Conservation (phyloP, 2,797 vertebrate genomes). For the Pangasius djambal region DNA sequence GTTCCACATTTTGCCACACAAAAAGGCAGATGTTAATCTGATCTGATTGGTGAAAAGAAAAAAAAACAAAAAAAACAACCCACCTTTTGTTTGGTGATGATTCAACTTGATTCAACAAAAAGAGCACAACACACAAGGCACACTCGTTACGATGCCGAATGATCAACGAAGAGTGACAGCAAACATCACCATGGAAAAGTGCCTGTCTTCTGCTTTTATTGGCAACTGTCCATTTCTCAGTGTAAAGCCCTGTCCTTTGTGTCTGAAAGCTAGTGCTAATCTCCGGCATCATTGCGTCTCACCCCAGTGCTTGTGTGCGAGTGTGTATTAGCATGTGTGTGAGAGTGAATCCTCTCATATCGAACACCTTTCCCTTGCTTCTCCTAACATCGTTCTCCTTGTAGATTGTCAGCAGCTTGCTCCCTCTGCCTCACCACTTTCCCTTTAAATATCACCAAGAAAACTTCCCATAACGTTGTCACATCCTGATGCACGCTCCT, state of each 20-base stretch:
- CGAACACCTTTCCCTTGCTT: slow-evolving; percentile 49
- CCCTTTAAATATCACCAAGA: slow-evolving; percentile 71
- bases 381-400: slow-evolving; percentile 54
- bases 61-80: neutral
- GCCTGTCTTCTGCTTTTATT: slow-evolving; percentile 76
- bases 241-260: slow-evolving; percentile 81
- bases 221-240: slow-evolving; percentile 64
- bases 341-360: slow-evolving; percentile 56
- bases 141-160: slow-evolving; percentile 57
- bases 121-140: slow-evolving; percentile 71
- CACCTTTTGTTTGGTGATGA: slow-evolving; percentile 62
- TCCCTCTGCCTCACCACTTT: slow-evolving; percentile 61
- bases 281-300: slow-evolving; percentile 26
- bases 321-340: neutral
- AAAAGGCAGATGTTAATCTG: slow-evolving; percentile 39
- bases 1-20: slow-evolving; percentile 65
- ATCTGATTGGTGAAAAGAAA: slow-evolving; percentile 20
- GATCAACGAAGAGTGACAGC: slow-evolving; percentile 46
- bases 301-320: neutral
- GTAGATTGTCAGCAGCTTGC: slow-evolving; percentile 73
- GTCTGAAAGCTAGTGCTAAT: slow-evolving; percentile 55
- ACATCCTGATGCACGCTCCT: neutral
- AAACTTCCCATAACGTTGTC: slow-evolving; percentile 8
- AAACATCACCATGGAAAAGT: slow-evolving; percentile 75
- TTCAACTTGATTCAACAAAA: slow-evolving; percentile 49